A percentile compares a stretch with the other conserved stretches of the same genome.
Evolutionary conservation across 2,888 invertebrate species (phyloP).

Genomic region (Plebejus melissa): DNA sequence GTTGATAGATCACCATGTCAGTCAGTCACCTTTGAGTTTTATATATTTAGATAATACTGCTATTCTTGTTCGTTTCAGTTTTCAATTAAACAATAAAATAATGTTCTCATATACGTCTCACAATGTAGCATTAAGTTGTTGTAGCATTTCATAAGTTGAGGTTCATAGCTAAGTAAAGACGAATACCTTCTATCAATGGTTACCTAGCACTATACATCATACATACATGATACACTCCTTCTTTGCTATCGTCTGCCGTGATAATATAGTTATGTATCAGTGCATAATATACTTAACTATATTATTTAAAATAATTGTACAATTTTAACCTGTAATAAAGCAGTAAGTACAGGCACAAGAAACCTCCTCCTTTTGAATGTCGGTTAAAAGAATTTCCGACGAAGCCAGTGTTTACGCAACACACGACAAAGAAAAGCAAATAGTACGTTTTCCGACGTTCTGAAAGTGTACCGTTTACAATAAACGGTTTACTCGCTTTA

Average conservation of each 20-base stretch:
- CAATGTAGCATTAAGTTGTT: no score
- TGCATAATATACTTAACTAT: neutral
- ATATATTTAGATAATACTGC: no score
- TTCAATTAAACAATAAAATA: no score
- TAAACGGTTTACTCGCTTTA: neutral
- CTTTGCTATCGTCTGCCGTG: conserved; percentile 19
- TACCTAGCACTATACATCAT: neutral
- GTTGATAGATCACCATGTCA: no score
- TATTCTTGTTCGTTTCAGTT: no score
- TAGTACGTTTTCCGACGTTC: conserved; percentile 72
- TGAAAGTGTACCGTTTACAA: conserved; percentile 59
- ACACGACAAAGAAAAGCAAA: conserved; percentile 77
- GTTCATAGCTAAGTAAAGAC: no score
- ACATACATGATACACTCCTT: neutral
- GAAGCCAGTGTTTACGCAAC: conserved; percentile 74
- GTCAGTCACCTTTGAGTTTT: no score
- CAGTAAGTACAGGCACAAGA: conserved; percentile 8
- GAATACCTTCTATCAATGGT: no score
- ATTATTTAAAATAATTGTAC: neutral
- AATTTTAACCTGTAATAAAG: conserved; percentile 2
- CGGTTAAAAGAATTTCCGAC: conserved; percentile 70
- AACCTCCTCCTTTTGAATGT: neutral
- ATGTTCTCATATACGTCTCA: no score
- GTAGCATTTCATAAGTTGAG: no score
- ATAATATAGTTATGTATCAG: conserved; percentile 44